Conservation (phyloP, 2,113 vertebrate species). For the Gambusia affinis region DNA sequence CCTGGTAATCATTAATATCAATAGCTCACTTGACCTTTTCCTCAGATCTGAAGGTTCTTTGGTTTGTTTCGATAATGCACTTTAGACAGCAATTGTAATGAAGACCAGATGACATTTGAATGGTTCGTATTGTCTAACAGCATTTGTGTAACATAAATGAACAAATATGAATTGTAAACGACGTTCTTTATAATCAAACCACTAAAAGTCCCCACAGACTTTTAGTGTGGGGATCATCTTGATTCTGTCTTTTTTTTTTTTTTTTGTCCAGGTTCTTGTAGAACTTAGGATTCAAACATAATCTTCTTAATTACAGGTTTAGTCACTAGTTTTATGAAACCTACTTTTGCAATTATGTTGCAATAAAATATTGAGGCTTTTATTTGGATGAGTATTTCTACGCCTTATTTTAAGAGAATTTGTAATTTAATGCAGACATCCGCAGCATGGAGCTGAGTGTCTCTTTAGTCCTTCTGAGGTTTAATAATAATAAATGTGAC, state of each 20-base stretch:
- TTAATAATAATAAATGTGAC: too few relatives aligned
- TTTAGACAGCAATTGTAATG: too few relatives aligned
- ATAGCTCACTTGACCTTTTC: neutral
- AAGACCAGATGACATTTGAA: too few relatives aligned
- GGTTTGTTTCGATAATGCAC: too few relatives aligned
- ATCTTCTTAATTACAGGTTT: neutral
- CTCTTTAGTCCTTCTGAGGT: too few relatives aligned
- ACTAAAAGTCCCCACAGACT: too few relatives aligned
- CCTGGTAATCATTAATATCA: slow-evolving; percentile 45
- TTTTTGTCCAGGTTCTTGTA: neutral
- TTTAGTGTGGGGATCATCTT: neutral
- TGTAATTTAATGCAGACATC: too few relatives aligned
- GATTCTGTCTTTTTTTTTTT: neutral
- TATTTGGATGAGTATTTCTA: neutral
- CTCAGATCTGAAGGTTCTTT: neutral
- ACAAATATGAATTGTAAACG: neutral
- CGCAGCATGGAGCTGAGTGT: too few relatives aligned
- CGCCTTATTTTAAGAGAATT: neutral
- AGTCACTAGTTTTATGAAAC: neutral
- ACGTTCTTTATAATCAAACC: neutral
- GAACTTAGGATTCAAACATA: neutral
- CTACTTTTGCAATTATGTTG: neutral
- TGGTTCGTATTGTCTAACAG: neutral
- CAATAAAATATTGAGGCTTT: neutral
- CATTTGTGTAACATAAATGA: neutral